Evolutionary conservation across 2,888 invertebrate genomes (phyloP), one percentile per base, ranked within the genome.

Genomic region (Limnephilus lunatus): DNA sequence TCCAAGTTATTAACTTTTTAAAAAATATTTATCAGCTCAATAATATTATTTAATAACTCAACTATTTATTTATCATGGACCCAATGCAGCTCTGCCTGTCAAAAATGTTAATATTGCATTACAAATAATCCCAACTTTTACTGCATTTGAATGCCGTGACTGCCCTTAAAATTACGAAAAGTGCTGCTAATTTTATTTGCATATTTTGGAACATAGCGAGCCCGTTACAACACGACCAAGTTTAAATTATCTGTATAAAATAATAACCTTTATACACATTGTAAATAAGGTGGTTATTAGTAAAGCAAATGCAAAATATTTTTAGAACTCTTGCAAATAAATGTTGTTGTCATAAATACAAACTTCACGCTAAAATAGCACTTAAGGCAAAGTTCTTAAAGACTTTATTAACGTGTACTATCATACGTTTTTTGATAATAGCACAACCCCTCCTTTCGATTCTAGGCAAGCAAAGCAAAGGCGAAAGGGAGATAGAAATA

Each of bases 401-500:
- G 68, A 25, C 68, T 68, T 68, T 68, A 25, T 68, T 68, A 9
- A 25, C 68, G 68, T 68, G 7, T 68, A 68, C 68, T 68, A n/a
- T 68, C 25, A 68, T 68, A 68, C 25, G 9, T 68, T 68, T 68
- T 68, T 68, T 68, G 68, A 68, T 68, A 68, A 68, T 68, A 25
- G 68, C n/a, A 68, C 68, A 68, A 68, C 68, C 68, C 53, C 68
- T 68, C 68, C 68, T 68, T 68, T 68, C n/a, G 68, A 68, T n/a
- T 25, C 68, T 48, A 68, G 25, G 25, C 19, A 5, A 68, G 53
- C 48, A 48, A 68, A 68, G 53, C 68, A n/a, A 25, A 25, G n/a
- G 68, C 53, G 85, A 89, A 91, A 90, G 80, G 89, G 91, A 83
- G 92, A 92, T 35, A 86, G 91, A 83, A 91, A 92, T 35, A 86